These are phyloP conservation scores for Cheiracanthium punctorium DNA, from an alignment of 2,888 invertebrate genomes.

Conservation along the genomic window DNA sequence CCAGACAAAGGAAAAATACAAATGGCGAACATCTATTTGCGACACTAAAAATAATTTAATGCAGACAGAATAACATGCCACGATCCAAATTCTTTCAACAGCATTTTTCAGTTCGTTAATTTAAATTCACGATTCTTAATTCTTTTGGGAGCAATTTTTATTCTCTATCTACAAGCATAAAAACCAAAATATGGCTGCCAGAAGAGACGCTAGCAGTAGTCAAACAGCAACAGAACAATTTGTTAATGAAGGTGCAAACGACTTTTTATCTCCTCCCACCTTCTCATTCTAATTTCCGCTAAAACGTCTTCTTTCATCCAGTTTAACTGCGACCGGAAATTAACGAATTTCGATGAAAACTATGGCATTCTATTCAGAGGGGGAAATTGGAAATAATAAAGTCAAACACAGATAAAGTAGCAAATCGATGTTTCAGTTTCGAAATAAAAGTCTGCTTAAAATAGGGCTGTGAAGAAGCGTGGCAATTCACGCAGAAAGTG, in stretches of 20 bases:
- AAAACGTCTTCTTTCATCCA: not conserved
- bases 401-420: not conserved
- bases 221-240: not conserved
- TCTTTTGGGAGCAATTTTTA: too few relatives aligned
- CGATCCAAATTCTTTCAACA: not conserved
- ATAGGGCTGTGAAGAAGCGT: too few relatives aligned
- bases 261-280: not conserved
- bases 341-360: slow-evolving; percentile 13
- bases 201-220: not conserved
- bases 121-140: not conserved
- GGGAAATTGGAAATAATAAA: not conserved
- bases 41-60: too few relatives aligned
- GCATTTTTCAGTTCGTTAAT: not conserved
- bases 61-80: too few relatives aligned
- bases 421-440: not conserved
- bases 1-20: too few relatives aligned
- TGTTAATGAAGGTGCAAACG: not conserved
- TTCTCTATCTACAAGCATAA: not conserved
- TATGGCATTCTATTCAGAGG: not conserved
- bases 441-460: too few relatives aligned
- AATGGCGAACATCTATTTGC: too few relatives aligned
- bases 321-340: not conserved
- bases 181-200: not conserved
- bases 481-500: too few relatives aligned
- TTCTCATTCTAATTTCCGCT: not conserved